Conservation (phyloP, 2,797 vertebrate species). For the Corythornis leucogaster region DNA sequence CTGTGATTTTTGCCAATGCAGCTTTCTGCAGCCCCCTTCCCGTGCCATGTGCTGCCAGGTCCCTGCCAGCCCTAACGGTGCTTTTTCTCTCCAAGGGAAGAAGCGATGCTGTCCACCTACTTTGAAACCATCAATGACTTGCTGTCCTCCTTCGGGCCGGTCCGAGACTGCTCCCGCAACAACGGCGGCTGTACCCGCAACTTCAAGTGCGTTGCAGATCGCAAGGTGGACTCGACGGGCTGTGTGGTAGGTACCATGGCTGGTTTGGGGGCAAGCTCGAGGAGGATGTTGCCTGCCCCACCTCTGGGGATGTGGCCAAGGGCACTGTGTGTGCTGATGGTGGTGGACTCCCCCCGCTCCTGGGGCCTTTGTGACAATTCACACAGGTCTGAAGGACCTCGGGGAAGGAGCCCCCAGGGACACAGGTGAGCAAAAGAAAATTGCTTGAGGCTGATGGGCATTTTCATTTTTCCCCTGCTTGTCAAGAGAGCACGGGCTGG, state of each 20-base stretch:
- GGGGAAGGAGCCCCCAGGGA: not conserved
- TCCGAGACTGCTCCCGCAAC: conserved; percentile 93
- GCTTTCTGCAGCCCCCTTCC: not conserved
- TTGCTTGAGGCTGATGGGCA: not conserved
- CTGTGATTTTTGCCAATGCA: not conserved
- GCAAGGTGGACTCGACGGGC: conserved; percentile 92
- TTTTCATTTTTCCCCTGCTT: not conserved
- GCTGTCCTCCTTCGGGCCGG: conserved; percentile 94
- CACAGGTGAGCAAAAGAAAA: not conserved
- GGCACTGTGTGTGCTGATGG: not conserved
- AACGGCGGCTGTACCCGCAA: conserved; percentile 97
- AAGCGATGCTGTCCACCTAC: conserved; percentile 96
- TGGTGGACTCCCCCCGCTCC: not conserved
- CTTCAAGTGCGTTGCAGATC: conserved; percentile 96
- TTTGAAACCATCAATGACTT: conserved; percentile 97
- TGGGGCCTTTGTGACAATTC: accelerated
- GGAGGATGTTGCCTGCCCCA: not conserved
- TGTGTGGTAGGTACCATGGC: conserved; percentile 87
- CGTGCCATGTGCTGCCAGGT: accelerated
- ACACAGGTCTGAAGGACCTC: not conserved
- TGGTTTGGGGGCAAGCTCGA: not conserved
- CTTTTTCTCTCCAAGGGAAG: conserved; percentile 87
- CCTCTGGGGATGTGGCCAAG: accelerated
- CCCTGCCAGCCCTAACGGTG: conserved; percentile 52
- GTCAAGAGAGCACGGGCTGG: not conserved